Evolutionary conservation across 2,797 vertebrate species (phyloP).

Genomic region (Karalla daura): DNA sequence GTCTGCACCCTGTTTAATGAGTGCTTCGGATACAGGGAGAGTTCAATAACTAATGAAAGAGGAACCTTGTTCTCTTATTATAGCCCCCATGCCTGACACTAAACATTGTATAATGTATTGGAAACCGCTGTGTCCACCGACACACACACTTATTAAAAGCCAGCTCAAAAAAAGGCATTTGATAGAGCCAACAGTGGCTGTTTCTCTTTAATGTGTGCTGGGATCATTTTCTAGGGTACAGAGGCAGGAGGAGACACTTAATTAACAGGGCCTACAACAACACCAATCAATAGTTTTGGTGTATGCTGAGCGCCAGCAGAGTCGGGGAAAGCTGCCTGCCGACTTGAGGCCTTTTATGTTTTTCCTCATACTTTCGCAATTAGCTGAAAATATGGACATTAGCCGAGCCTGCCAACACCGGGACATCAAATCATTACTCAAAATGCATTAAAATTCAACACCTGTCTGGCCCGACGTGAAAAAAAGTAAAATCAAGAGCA

Average conservation of each 20-base stretch:
- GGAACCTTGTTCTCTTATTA: constrained; percentile 77
- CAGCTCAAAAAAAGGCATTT: constrained; percentile 72
- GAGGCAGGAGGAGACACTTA: constrained; percentile 62
- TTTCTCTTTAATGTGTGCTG: constrained; percentile 64
- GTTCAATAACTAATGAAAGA: constrained; percentile 83
- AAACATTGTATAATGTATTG: constrained; percentile 80
- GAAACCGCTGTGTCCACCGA: constrained; percentile 65
- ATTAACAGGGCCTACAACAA: constrained; percentile 70
- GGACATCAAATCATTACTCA: constrained; percentile 45
- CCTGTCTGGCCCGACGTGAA: constrained; percentile 8
- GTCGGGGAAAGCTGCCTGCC: constrained; percentile 39
- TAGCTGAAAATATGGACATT: constrained; percentile 42
- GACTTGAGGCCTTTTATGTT: constrained; percentile 39
- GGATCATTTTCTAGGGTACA: constrained; percentile 69
- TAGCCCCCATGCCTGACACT: constrained; percentile 73
- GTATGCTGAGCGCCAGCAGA: constrained; percentile 43
- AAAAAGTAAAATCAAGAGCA: constrained; percentile 46
- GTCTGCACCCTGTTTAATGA: constrained; percentile 82
- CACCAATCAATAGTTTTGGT: constrained; percentile 66
- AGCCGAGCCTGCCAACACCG: constrained; percentile 22
- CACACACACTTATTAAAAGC: constrained; percentile 74
- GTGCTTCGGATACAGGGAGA: constrained; percentile 76
- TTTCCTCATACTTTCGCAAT: constrained; percentile 45
- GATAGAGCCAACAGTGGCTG: constrained; percentile 68
- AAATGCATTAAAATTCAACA: constrained; percentile 50